These are phyloP conservation scores for Wasmannia auropunctata DNA, from an alignment of 1,140 invertebrate genomes.

Conservation along the genomic window DNA sequence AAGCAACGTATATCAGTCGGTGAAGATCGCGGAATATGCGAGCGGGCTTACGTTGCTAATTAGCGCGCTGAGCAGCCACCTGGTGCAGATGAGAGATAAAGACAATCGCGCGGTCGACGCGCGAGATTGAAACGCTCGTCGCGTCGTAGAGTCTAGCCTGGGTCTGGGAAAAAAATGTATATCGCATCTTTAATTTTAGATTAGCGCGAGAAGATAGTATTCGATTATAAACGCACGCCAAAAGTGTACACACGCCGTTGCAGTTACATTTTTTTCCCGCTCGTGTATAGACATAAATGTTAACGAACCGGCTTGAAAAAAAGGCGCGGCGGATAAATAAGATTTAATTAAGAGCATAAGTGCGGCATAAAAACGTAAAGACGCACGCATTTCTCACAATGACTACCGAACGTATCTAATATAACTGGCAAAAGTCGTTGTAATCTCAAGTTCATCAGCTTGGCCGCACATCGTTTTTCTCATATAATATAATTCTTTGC, in stretches of 20 bases:
- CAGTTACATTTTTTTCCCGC: background rate
- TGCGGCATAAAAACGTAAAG: background rate
- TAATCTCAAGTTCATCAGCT: constrained; percentile 12
- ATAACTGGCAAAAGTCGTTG: background rate
- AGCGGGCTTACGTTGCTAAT: constrained; percentile 58
- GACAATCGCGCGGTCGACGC: background rate
- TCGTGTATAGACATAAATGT: background rate
- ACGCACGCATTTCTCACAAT: background rate
- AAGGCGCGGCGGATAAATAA: background rate
- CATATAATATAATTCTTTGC: constrained; percentile 17
- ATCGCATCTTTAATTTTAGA: background rate
- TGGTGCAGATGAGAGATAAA: constrained; percentile 37
- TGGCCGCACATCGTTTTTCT: background rate
- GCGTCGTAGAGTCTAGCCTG: constrained; percentile 9
- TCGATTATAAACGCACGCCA: constrained; percentile 14
- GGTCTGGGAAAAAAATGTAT: constrained; percentile 8
- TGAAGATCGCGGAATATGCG: constrained; percentile 9
- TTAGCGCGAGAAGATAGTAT: constrained; percentile 31
- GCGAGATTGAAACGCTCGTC: constrained; percentile 36
- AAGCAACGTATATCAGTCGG: constrained; percentile 8
- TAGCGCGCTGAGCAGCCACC: constrained; percentile 33
- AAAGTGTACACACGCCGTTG: background rate
- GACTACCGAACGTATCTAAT: background rate
- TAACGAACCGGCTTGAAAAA: constrained; percentile 35
- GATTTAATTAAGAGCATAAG: constrained; percentile 43